These are phyloP conservation scores for Drosophila eugracilis DNA, from an alignment of 1,140 invertebrate species.

Conservation along the genomic window DNA sequence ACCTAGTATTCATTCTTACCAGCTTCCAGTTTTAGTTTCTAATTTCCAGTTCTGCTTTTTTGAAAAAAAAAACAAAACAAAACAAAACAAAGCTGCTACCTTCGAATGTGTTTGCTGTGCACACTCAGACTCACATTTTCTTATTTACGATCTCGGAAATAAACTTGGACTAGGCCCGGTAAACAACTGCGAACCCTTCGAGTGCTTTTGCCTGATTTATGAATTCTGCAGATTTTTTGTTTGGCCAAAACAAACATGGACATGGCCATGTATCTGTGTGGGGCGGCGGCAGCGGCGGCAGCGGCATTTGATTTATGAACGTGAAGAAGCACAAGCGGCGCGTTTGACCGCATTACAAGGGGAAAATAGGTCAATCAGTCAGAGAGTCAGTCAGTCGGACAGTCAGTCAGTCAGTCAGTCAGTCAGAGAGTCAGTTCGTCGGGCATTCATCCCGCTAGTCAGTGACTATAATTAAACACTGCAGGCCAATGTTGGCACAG, in stretches of 20 bases:
- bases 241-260: conserved; percentile 35
- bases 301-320: conserved; percentile 66
- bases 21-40: too few relatives aligned
- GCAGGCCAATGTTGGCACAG: conserved; percentile 46
- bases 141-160: conserved; percentile 21
- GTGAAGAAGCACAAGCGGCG: conserved; percentile 5
- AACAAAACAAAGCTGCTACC: too few relatives aligned
- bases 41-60: too few relatives aligned
- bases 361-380: conserved; percentile 3
- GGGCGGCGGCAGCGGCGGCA: not conserved
- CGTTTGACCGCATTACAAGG: conserved; percentile 47
- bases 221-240: conserved; percentile 37
- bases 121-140: not conserved
- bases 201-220: conserved; percentile 27
- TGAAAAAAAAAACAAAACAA: too few relatives aligned
- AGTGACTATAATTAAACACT: conserved; percentile 68
- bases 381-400: conserved; percentile 8
- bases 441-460: not conserved
- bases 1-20: not conserved
- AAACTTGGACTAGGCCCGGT: conserved; percentile 1
- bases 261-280: conserved; percentile 3
- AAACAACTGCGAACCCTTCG: conserved; percentile 11
- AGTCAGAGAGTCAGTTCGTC: conserved; percentile 1
- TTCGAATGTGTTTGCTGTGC: too few relatives aligned
- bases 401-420: conserved; percentile 11